Evolutionary conservation across 1,140 invertebrate genomes (phyloP), one percentile per base, ranked within the genome.

Genomic region (Delia radicum): DNA sequence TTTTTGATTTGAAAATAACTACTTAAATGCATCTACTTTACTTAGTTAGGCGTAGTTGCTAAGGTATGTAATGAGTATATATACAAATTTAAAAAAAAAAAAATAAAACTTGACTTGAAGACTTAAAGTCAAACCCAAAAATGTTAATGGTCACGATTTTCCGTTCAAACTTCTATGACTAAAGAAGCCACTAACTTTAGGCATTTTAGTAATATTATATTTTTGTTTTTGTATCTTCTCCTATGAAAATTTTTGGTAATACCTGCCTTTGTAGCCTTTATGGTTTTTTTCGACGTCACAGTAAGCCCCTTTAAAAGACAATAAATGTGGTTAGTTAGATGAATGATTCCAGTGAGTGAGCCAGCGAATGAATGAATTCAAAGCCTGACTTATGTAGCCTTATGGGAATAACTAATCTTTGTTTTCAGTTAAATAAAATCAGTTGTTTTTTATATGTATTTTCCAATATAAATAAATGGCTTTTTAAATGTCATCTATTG

Each of bases 401-500:
- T 55, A 55, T 55, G 48, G n/a, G 48, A 55, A 55, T 48, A 48
- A 48, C 42, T 48, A 15, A 48, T 48, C 42, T 48, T 48, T 48
- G 15, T 33, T 4, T 33, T 33, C 48, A 21, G 48, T 55, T 18
- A 55, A 55, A 55, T 55, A 18, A 55, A 55, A 55, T 55, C 18
- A 28, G 65, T 69, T 69, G 29, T 24, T 31, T 67, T 8, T 42
- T 69, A 28, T 18, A 18, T 67, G 5, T 67, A 31, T 28, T 12
- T 65, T n/a, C 26, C 26, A 69, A 28, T 37, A 37, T 21, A 69
- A 24, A 69, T 69, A 69, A 69, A 69, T 69, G 65, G 31, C 2
- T 33, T 69, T 69, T 69, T 69, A 69, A 69, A 69, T 69, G 65
- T 69, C 65, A 69, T 69, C 65, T 21, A 69, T 69, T 33, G 65